A percentile compares a stretch with the other conserved stretches of the same genome.
Evolutionary conservation across 2,888 invertebrate species (phyloP).

Genomic region (Steromphala cineraria): DNA sequence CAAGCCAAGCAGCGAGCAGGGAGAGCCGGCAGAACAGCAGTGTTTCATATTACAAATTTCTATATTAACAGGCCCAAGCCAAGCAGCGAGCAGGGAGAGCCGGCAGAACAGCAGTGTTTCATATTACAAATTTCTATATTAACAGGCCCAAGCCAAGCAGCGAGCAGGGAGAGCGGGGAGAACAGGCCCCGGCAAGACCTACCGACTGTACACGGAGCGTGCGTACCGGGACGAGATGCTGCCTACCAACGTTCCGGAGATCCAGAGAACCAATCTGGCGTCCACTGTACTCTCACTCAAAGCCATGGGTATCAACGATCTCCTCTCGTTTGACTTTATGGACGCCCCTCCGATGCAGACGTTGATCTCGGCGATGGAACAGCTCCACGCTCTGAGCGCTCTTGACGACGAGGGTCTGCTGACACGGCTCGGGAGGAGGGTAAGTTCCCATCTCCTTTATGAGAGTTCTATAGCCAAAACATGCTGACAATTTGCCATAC

Average conservation of each 20-base stretch:
- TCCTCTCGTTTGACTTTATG: conserved; percentile 99
- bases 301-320: conserved; percentile 99
- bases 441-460: no score
- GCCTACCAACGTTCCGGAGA: conserved; percentile 88
- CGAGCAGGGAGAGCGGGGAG: conserved; percentile 96
- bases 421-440: conserved; percentile 80
- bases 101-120: background rate
- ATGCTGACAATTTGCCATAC: no score
- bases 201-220: conserved; percentile 96
- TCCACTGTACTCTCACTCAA: conserved; percentile 96
- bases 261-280: conserved; percentile 97
- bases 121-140: no score
- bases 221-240: conserved; percentile 99
- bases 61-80: background rate
- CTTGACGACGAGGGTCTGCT: conserved; percentile 86
- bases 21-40: background rate
- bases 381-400: conserved; percentile 96
- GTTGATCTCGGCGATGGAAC: conserved; percentile 97
- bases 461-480: no score
- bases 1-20: background rate
- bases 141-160: conserved; percentile 97
- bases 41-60: background rate
- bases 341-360: conserved; percentile 99
- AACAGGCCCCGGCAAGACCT: conserved; percentile 98
- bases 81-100: background rate